These are phyloP conservation scores for Ochotona curzoniae DNA, from an alignment of 2,113 vertebrate species.

Conservation along the genomic window DNA sequence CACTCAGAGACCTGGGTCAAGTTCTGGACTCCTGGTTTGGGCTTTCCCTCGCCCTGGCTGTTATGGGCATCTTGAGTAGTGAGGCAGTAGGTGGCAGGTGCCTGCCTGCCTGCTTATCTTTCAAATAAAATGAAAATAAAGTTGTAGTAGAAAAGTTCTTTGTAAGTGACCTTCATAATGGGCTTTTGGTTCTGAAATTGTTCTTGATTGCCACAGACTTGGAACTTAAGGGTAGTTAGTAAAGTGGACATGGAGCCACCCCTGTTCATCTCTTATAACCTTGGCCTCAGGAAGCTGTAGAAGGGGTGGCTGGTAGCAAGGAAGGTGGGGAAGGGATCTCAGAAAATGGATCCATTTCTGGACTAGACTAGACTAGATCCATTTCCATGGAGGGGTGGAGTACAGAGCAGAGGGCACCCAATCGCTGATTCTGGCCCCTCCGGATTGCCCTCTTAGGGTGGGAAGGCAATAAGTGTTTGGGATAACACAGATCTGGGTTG, in stretches of 20 bases:
- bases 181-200: not conserved
- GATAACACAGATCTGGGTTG: too few relatives aligned
- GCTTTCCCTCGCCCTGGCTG: too few relatives aligned
- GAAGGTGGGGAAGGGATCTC: not conserved
- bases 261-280: not conserved
- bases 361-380: too few relatives aligned
- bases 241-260: not conserved
- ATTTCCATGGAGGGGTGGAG: too few relatives aligned
- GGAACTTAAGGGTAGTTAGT: not conserved
- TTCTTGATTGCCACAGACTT: not conserved
- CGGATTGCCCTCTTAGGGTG: fast-evolving
- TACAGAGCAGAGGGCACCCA: fast-evolving
- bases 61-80: too few relatives aligned
- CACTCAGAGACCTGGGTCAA: too few relatives aligned
- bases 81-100: too few relatives aligned
- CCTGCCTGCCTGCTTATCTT: too few relatives aligned
- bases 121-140: too few relatives aligned
- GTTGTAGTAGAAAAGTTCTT: not conserved
- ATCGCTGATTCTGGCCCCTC: not conserved
- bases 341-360: not conserved
- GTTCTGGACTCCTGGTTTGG: too few relatives aligned
- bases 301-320: not conserved
- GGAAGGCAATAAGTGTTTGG: not conserved
- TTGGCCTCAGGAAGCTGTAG: not conserved
- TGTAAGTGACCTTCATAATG: not conserved